Evolutionary conservation across 2,888 invertebrate species (phyloP), one percentile per base, ranked within the genome.

Genomic region (Noctua fimbriata): DNA sequence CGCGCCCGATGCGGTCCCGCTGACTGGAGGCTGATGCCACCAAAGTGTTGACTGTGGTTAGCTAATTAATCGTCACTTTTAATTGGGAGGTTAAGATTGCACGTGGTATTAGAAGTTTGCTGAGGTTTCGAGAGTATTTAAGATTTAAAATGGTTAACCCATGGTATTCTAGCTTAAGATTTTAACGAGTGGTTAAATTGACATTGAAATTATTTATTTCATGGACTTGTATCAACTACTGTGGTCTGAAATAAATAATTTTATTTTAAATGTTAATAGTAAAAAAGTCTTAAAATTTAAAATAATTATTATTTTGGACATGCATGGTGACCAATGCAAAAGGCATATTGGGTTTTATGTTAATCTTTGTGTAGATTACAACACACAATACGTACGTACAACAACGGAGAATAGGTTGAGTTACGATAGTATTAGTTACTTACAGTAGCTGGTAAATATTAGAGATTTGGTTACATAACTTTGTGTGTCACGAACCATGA

Each of bases 1-100:
- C 91, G 90, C 88, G 90, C 88, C 89, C 88, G 91, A 89, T 90
- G 91, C 91, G 91, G 86, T 89, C 89, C 75, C 88, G 82, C 87
- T 88, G 88, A 88, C 82, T 82, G 76, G 52, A 70, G 89, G 71
- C 77, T 81, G 86, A 83, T 79, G 69, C 69, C 75, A 91, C 86
- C 84, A 67, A 73, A 76, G 47, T 63, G 28, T 73, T 79, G 79
- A 87, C 87, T 72, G 66, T 73, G 41, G 87, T 87, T 90, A 88
- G 82, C 32, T 75, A 58, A 82, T 74, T 47, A 76, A 65, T 63
- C 52, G 71, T 60, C 24, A 14, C 10, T 81, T 86, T 67, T 49
- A 65, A 66, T 69, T 76, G 18, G 60, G 24, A 47, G 52, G 1
- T n/a, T 32, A 24, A 72, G 9, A 14, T 18, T 60, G 21, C 18